phyloP scores from a whole-genome alignment of 2,888 invertebrate species.

The Coremacera marginata region DNA sequence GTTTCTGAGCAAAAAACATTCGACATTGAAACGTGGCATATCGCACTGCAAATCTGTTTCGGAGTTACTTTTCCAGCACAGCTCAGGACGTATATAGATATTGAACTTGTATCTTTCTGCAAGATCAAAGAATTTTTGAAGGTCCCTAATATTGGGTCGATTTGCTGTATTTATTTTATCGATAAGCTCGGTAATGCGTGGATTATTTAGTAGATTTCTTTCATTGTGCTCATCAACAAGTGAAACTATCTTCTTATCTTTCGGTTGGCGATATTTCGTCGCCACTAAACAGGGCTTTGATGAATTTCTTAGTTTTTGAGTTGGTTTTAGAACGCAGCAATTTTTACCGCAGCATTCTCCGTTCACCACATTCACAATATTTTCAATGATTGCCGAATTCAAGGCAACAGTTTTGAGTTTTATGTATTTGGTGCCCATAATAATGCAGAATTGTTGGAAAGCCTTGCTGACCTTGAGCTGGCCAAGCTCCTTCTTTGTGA shows the following conservation, averaged over 20 bases:
- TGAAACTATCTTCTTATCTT: no score
- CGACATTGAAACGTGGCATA: conserved; percentile 41
- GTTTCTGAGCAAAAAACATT: conserved; percentile 45
- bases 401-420: conserved; percentile 42
- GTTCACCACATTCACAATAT: conserved; percentile 40
- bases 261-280: not conserved
- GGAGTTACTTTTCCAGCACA: conserved; percentile 42
- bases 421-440: conserved; percentile 46
- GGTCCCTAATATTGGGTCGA: conserved; percentile 33
- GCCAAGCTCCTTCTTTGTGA: conserved; percentile 42
- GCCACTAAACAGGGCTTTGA: not conserved
- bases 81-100: conserved; percentile 46
- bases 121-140: conserved; percentile 43
- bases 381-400: conserved; percentile 41
- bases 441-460: conserved; percentile 42
- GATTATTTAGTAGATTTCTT: not conserved
- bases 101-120: conserved; percentile 45
- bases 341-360: conserved; percentile 33
- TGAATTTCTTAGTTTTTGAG: not conserved
- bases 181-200: conserved; percentile 16
- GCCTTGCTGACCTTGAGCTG: conserved; percentile 41
- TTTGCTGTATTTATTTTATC: conserved; percentile 43
- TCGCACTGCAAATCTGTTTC: not conserved
- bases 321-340: not conserved
- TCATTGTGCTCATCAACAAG: no score